phyloP scores from a whole-genome alignment of 2,797 vertebrate species.

The Loris lydekkerianus region DNA sequence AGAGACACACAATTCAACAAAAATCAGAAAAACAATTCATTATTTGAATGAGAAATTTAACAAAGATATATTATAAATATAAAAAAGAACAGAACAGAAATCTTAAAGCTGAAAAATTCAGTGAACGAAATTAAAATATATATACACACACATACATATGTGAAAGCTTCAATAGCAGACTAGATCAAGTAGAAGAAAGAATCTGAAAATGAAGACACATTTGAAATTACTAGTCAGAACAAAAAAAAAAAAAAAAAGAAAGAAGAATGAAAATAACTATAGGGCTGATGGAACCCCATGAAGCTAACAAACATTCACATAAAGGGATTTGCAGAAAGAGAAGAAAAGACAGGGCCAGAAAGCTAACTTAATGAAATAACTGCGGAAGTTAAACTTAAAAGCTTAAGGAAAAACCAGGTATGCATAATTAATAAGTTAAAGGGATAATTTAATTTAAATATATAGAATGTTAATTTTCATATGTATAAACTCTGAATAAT shows the following conservation, averaged over 20 bases:
- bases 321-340: background rate
- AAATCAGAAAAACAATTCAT: background rate
- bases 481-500: conserved; percentile 43
- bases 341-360: background rate
- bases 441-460: background rate
- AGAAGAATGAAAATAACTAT: background rate
- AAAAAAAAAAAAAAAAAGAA: background rate
- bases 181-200: background rate
- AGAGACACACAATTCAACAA: background rate
- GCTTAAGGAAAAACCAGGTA: background rate
- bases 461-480: conserved; percentile 44
- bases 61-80: background rate
- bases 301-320: background rate
- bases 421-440: conserved; percentile 7
- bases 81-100: background rate
- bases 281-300: background rate
- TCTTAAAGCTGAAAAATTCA: background rate
- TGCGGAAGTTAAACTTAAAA: conserved; percentile 34
- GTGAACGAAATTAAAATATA: background rate
- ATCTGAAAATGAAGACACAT: background rate
- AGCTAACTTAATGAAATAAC: background rate
- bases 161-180: background rate
- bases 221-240: background rate
- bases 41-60: background rate
- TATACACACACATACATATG: too few species aligned